phyloP scores from a whole-genome alignment of 2,113 vertebrate genomes.

The Ameiurus melas region DNA sequence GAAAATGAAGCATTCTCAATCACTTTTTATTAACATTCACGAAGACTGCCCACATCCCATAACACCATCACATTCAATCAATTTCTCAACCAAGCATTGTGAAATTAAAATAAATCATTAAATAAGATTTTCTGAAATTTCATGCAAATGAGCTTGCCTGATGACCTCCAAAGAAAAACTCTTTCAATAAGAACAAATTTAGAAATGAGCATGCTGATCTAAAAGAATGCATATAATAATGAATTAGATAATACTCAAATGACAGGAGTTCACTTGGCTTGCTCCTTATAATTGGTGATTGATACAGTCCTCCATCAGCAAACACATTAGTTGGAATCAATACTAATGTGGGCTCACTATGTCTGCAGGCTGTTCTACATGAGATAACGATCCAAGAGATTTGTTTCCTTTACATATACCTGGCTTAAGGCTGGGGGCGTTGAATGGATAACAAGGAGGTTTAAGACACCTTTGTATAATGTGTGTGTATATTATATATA shows the following conservation, averaged over 20 bases:
- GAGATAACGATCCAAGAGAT: slow-evolving; percentile 22
- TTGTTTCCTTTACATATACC: slow-evolving; percentile 17
- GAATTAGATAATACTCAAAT: slow-evolving; percentile 9
- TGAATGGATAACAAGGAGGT: background rate
- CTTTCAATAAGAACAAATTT: background rate
- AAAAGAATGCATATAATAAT: slow-evolving; percentile 7
- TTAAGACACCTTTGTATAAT: too few relatives aligned
- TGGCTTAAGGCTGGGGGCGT: background rate
- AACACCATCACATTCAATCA: slow-evolving; percentile 46
- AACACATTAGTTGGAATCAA: slow-evolving; percentile 38
- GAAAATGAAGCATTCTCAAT: slow-evolving; percentile 47
- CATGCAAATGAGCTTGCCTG: slow-evolving; percentile 2
- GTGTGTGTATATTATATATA: background rate
- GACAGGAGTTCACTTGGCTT: slow-evolving; percentile 9
- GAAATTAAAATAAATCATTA: slow-evolving; percentile 45
- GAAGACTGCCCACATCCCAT: slow-evolving; percentile 28
- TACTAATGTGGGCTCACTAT: slow-evolving; percentile 27
- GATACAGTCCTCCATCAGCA: slow-evolving; percentile 34
- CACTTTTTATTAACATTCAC: slow-evolving; percentile 50
- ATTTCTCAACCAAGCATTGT: slow-evolving; percentile 45
- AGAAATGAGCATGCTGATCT: background rate
- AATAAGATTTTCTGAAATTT: slow-evolving; percentile 21
- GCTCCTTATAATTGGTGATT: slow-evolving; percentile 26
- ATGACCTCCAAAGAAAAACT: slow-evolving; percentile 13
- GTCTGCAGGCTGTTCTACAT: slow-evolving; percentile 22